Base-by-base conservation (phyloP, 2,888 invertebrate species). In the Julus scanicus region DNA sequence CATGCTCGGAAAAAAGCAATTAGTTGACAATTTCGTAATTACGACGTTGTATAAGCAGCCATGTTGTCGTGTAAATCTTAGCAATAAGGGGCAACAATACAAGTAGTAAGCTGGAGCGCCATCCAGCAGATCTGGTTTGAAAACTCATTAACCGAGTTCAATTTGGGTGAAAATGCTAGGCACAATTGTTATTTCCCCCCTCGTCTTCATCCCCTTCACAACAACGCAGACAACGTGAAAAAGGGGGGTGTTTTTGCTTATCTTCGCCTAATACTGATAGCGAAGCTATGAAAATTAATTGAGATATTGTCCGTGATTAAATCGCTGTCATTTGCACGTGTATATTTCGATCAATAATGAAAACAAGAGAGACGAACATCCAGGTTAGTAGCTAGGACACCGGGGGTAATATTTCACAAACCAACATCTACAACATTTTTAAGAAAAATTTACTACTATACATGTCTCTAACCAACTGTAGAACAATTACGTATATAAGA, bases 261-360 rank as follows among this genome's bases (percentile, higher is more conserved):
- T 63, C 63, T 63, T 63, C 63, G 63, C 63, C 63, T 63, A 63
- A 63, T 20, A 63, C 63, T 63, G 63, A 20, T 63, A 63, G 63
- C 63, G 63, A 20, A 63, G 63, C 63, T 63, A 63, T 63, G 63
- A 63, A 63, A 63, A 63, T 63, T 63, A 63, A 63, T 63, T 63
- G 63, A 63, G 63, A 63, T 63, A 63, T 63, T 63, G 63, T 63
- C 15, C 63, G 63, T 63, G 63, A 63, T 63, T 63, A 63, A 63
- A 63, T 63, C 63, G 63, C 63, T 63, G 63, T 63, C 63, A 63
- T 63, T 63, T 63, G 63, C 63, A 63, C 63, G 63, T 63, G 63
- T 63, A 29, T 29, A 63, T 20, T 63, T 63, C 63, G 63, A 63
- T 63, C 63, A 63, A 63, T 63, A 63, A 20, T 63, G 63, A 63